These are phyloP conservation scores for Xenopus petersii DNA, from an alignment of 2,797 vertebrate species.

Conservation along the genomic window DNA sequence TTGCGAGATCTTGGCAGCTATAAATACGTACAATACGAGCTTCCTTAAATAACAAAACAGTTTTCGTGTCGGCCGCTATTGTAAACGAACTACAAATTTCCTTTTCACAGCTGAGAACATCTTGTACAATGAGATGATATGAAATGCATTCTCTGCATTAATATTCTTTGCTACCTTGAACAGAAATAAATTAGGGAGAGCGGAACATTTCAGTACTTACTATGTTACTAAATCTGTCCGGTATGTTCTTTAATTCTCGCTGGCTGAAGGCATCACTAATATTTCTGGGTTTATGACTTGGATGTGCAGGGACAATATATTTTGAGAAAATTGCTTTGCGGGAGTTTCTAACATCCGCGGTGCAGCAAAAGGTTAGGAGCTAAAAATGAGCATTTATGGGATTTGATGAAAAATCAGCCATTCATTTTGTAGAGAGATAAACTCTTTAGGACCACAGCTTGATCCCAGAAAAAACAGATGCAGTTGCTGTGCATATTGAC, in stretches of 20 bases:
- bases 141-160: constrained; percentile 35
- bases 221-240: constrained; percentile 46
- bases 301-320: constrained; percentile 44
- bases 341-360: constrained; percentile 27
- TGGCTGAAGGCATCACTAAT: constrained; percentile 43
- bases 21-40: background rate
- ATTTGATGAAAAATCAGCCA: background rate
- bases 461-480: no score
- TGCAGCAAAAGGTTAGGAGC: constrained; percentile 19
- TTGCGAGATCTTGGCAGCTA: background rate
- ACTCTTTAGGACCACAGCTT: no score
- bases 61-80: constrained; percentile 2
- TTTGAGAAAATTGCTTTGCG: constrained; percentile 34
- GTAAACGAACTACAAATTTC: constrained; percentile 20
- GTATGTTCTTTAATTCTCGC: constrained; percentile 39
- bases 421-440: no score
- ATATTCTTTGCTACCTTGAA: constrained; percentile 45
- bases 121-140: constrained; percentile 18
- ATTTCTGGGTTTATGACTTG: constrained; percentile 41
- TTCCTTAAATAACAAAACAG: constrained; percentile 11
- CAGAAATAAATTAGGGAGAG: constrained; percentile 40
- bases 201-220: constrained; percentile 38
- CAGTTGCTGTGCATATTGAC: no score
- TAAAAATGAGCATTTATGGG: constrained; percentile 19
- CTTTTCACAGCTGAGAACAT: constrained; percentile 16